Percentiles rank a stretch among this genome's conserved stretches.
phyloP scores from a whole-genome alignment of 2,888 invertebrate genomes.

The Scaptomyza caliginosa region DNA sequence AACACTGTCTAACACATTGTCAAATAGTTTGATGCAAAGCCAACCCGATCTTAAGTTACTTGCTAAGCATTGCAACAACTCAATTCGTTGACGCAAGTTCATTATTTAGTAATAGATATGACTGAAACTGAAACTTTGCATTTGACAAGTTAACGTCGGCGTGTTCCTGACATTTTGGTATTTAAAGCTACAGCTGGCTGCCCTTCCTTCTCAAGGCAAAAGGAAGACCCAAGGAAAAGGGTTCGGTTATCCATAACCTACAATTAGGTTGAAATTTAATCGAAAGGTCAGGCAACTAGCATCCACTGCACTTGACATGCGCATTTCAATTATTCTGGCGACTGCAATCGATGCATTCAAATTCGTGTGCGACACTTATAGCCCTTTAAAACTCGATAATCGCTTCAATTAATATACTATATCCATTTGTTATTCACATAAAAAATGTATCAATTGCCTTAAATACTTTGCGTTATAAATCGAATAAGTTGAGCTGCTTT shows the following conservation, averaged over 20 bases:
- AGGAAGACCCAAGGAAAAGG: too few relatives aligned
- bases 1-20: not conserved
- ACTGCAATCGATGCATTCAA: conserved; percentile 8
- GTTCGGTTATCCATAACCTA: not conserved
- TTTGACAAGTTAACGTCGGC: not conserved
- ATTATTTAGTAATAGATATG: not conserved
- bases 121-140: too few relatives aligned
- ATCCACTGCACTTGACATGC: not conserved
- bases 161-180: too few relatives aligned
- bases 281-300: not conserved
- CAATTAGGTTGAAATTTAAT: not conserved
- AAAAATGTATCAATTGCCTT: too few relatives aligned
- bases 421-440: too few relatives aligned
- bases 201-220: too few relatives aligned
- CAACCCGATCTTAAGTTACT: conserved; percentile 9
- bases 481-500: too few relatives aligned
- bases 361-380: not conserved
- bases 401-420: not conserved
- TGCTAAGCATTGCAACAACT: too few relatives aligned
- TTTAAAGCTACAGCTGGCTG: too few relatives aligned
- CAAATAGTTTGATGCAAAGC: not conserved
- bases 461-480: too few relatives aligned
- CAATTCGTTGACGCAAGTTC: not conserved
- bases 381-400: not conserved
- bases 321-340: conserved; percentile 1